A percentile compares a stretch with the other conserved stretches of the same genome.
These are phyloP conservation scores for Napeogenes inachia DNA, from an alignment of 2,888 invertebrate genomes.

Conservation along the genomic window DNA sequence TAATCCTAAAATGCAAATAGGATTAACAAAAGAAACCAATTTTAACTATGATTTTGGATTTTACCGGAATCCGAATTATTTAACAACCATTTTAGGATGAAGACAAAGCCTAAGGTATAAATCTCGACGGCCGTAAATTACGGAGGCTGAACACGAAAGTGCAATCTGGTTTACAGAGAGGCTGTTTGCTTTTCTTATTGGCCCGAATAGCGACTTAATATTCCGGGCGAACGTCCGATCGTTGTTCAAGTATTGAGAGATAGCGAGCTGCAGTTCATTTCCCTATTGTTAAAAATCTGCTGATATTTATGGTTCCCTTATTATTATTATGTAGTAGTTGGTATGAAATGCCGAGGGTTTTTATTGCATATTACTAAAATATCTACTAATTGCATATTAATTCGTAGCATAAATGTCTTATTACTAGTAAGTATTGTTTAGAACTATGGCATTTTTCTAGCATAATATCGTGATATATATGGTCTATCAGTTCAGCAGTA, in stretches of 20 bases:
- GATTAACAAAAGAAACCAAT: neutral
- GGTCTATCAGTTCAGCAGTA: too few species aligned
- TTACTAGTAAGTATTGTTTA: too few species aligned
- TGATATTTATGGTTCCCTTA: too few species aligned
- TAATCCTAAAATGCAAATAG: slow-evolving; percentile 1
- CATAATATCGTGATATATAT: too few species aligned
- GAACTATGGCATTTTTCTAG: too few species aligned
- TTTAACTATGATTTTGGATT: slow-evolving; percentile 6
- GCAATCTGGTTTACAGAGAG: slow-evolving; percentile 38
- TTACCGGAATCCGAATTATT: slow-evolving; percentile 10
- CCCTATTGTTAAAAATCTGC: too few species aligned
- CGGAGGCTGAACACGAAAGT: slow-evolving; percentile 35
- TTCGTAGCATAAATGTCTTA: too few species aligned
- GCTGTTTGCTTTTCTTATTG: slow-evolving; percentile 44
- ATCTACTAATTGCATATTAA: too few species aligned
- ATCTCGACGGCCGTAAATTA: slow-evolving; percentile 25
- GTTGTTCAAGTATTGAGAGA: slow-evolving; percentile 14
- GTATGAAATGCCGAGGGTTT: too few species aligned
- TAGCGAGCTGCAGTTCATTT: neutral
- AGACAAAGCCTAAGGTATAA: slow-evolving; percentile 14
- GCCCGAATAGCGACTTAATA: slow-evolving; percentile 42
- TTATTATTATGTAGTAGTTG: too few species aligned
- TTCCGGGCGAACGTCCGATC: slow-evolving; percentile 28
- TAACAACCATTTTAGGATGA: slow-evolving; percentile 12
- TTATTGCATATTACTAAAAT: too few species aligned